phyloP scores from a whole-genome alignment of 2,113 vertebrate genomes.

The Hoplias malabaricus region DNA sequence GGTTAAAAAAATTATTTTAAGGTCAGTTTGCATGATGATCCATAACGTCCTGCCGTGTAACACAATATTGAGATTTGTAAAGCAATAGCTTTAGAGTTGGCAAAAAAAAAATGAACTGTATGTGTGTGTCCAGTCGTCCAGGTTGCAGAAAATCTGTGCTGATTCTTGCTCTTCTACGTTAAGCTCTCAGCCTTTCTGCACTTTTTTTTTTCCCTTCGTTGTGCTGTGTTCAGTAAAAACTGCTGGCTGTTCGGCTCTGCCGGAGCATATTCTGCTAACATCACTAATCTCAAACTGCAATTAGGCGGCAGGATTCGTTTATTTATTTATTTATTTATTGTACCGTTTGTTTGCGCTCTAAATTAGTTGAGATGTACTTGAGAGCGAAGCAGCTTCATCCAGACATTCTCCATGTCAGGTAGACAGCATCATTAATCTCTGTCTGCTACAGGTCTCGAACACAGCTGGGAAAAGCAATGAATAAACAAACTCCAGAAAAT shows the following conservation, averaged over 20 bases:
- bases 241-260: slow-evolving; percentile 28
- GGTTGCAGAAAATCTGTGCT: slow-evolving; percentile 39
- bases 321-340: not conserved
- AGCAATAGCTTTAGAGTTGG: not conserved
- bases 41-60: not conserved
- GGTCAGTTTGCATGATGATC: not conserved
- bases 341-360: slow-evolving; percentile 27
- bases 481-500: not conserved
- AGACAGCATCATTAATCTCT: slow-evolving; percentile 15
- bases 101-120: not conserved
- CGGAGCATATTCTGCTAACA: slow-evolving; percentile 33
- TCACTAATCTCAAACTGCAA: slow-evolving; percentile 27
- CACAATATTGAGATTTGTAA: not conserved
- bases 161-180: slow-evolving; percentile 45
- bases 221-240: slow-evolving; percentile 53
- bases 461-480: not conserved
- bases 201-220: slow-evolving; percentile 27
- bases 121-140: not conserved
- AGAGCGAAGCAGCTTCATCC: slow-evolving; percentile 8
- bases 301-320: not conserved
- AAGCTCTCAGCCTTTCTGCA: slow-evolving; percentile 46
- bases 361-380: slow-evolving; percentile 23
- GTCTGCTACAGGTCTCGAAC: slow-evolving; percentile 12
- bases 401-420: slow-evolving; percentile 31
- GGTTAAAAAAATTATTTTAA: slow-evolving; percentile 10